phyloP scores from a whole-genome alignment of 2,113 vertebrate species.

The Pongo abelii region DNA sequence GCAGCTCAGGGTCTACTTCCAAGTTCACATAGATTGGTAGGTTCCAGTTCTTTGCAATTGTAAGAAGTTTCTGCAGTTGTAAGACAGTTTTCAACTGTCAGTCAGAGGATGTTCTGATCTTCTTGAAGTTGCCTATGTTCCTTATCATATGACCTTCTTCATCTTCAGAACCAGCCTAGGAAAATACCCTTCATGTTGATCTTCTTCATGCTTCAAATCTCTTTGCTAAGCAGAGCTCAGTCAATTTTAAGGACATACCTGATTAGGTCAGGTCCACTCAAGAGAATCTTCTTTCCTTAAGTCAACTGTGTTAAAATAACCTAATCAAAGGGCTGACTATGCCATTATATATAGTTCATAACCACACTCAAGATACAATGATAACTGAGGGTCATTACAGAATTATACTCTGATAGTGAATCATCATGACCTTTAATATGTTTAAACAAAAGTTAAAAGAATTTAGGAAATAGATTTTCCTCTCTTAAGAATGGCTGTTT shows the following conservation, averaged over 20 bases:
- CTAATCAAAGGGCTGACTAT: neutral
- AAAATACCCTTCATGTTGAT: neutral
- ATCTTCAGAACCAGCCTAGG: neutral
- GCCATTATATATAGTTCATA: neutral
- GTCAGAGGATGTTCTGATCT: neutral
- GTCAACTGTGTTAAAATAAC: neutral
- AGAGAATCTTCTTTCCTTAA: neutral
- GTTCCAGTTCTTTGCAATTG: neutral
- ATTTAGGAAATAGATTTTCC: neutral
- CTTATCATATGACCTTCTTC: neutral
- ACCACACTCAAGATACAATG: neutral
- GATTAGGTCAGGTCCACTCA: neutral
- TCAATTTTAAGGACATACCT: neutral
- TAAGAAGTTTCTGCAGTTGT: neutral
- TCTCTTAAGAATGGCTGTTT: neutral
- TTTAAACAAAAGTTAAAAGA: neutral
- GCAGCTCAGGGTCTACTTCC: neutral
- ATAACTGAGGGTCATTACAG: neutral
- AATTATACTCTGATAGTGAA: neutral
- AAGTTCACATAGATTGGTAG: neutral
- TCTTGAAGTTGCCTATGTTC: too few species aligned
- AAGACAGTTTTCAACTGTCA: neutral
- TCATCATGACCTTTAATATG: neutral
- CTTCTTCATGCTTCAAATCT: neutral
- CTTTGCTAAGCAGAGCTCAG: neutral